Percentiles rank a stretch among this genome's conserved stretches.
Conservation (phyloP, 2,888 invertebrate species). For the Pemphredon lugubris region DNA sequence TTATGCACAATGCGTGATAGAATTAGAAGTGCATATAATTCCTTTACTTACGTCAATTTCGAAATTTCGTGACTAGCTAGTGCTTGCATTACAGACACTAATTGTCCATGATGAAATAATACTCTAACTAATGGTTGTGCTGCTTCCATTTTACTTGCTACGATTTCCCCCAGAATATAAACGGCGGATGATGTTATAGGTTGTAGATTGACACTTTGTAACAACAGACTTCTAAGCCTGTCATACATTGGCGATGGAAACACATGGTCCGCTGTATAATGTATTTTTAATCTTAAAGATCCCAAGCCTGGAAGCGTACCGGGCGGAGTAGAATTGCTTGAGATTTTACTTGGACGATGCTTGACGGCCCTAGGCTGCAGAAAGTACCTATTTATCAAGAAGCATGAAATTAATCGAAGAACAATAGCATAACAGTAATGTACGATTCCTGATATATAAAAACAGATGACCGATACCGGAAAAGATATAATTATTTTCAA, state of each 20-base stretch:
- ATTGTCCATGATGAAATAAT: slow-evolving; percentile 92
- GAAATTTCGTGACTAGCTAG: slow-evolving; percentile 94
- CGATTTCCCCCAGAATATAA: slow-evolving; percentile 92
- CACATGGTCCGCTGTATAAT: slow-evolving; percentile 94
- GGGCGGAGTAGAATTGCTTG: slow-evolving; percentile 87
- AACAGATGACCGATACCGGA: too few species aligned
- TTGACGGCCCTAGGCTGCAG: slow-evolving; percentile 87
- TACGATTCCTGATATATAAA: too few species aligned
- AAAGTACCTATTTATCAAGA: slow-evolving; percentile 91
- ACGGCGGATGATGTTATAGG: slow-evolving; percentile 91
- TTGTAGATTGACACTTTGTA: slow-evolving; percentile 87
- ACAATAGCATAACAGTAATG: too few species aligned
- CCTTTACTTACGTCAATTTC: slow-evolving; percentile 89
- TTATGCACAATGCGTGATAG: neutral
- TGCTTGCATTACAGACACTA: slow-evolving; percentile 91
- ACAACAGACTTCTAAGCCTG: slow-evolving; percentile 88
- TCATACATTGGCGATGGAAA: slow-evolving; percentile 92
- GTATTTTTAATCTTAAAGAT: slow-evolving; percentile 91
- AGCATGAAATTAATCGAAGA: too few species aligned
- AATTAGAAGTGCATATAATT: slow-evolving; percentile 2
- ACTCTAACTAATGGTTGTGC: slow-evolving; percentile 94
- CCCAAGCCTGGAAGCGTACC: slow-evolving; percentile 90
- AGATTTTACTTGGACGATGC: slow-evolving; percentile 82
- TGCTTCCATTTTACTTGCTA: slow-evolving; percentile 92
- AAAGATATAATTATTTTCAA: too few species aligned